Evolutionary conservation across 2,113 vertebrate genomes (phyloP).

Genomic region (Triplophysa dalaica): DNA sequence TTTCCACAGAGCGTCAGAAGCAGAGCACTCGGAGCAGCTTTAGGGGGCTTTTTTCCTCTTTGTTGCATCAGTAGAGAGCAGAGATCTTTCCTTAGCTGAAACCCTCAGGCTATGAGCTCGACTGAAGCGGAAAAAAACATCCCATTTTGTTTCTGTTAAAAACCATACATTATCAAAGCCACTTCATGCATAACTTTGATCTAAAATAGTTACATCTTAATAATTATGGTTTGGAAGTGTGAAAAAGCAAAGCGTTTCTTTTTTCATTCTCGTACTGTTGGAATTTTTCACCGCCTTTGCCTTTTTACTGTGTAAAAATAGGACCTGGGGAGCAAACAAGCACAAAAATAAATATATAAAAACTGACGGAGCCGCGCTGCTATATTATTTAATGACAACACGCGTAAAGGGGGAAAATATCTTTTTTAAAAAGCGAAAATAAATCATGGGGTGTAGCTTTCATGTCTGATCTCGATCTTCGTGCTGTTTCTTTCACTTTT

Average conservation of each 20-base stretch:
- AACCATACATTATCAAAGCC: slow-evolving; percentile 36
- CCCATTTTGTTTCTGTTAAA: slow-evolving; percentile 43
- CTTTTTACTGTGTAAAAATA: neutral
- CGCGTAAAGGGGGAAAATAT: slow-evolving; percentile 2
- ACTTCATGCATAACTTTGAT: slow-evolving; percentile 34
- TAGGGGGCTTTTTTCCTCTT: slow-evolving; percentile 42
- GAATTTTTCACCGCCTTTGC: slow-evolving; percentile 13
- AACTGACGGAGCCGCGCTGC: slow-evolving; percentile 8
- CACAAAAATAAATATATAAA: slow-evolving; percentile 25
- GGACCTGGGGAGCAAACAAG: slow-evolving; percentile 21
- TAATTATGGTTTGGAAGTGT: slow-evolving; percentile 42
- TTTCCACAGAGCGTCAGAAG: slow-evolving; percentile 20
- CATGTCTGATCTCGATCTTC: slow-evolving; percentile 6
- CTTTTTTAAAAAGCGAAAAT: slow-evolving; percentile 13
- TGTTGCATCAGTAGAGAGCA: slow-evolving; percentile 42
- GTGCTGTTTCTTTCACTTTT: neutral
- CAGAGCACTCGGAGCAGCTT: slow-evolving; percentile 32
- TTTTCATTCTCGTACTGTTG: slow-evolving; percentile 14
- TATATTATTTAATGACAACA: slow-evolving; percentile 34
- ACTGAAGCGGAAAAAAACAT: slow-evolving; percentile 40
- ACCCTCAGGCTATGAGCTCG: slow-evolving; percentile 50
- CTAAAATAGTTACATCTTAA: slow-evolving; percentile 35
- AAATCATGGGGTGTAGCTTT: slow-evolving; percentile 8
- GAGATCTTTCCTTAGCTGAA: slow-evolving; percentile 35
- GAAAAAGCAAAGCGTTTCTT: neutral